Evolutionary conservation across 2,797 vertebrate species (phyloP).

Genomic region (Sciurus vulgaris): DNA sequence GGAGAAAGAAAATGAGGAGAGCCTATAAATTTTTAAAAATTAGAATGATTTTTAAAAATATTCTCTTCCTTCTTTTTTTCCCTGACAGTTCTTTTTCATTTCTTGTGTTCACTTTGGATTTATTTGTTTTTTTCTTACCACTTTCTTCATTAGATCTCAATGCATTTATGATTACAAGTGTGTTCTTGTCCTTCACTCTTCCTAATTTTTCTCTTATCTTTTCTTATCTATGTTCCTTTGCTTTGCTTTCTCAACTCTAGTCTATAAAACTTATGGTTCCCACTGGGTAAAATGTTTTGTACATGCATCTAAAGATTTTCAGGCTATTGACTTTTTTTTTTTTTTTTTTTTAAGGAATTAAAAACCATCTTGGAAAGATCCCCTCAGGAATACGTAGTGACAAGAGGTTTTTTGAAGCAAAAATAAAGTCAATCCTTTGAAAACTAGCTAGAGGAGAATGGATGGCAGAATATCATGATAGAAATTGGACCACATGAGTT

Average conservation of each 20-base stretch:
- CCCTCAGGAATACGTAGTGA: background rate
- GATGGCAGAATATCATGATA: background rate
- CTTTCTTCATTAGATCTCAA: background rate
- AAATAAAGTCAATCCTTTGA: conserved; percentile 3
- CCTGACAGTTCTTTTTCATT: conserved; percentile 32
- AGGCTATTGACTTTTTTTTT: conserved; percentile 9
- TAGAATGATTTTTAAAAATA: conserved; percentile 30
- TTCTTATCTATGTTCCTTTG: conserved; percentile 26
- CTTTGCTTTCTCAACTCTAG: conserved; percentile 48
- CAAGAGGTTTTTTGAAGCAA: conserved; percentile 36
- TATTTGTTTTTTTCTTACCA: background rate
- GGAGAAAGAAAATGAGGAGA: background rate
- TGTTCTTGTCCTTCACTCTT: background rate
- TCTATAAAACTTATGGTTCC: conserved; percentile 15
- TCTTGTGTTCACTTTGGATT: conserved; percentile 15
- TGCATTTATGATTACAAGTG: background rate
- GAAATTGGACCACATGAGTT: conserved; percentile 5
- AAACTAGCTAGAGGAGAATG: background rate
- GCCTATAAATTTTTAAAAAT: background rate
- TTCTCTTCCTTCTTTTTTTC: background rate
- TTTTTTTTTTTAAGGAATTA: background rate
- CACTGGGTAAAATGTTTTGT: conserved; percentile 49
- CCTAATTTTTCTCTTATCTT: background rate
- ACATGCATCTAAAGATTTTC: conserved; percentile 44
- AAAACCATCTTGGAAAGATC: conserved; percentile 26